Evolutionary conservation across 2,797 vertebrate genomes (phyloP), one percentile per base, ranked within the genome.

Genomic region (Poecilia wingei): DNA sequence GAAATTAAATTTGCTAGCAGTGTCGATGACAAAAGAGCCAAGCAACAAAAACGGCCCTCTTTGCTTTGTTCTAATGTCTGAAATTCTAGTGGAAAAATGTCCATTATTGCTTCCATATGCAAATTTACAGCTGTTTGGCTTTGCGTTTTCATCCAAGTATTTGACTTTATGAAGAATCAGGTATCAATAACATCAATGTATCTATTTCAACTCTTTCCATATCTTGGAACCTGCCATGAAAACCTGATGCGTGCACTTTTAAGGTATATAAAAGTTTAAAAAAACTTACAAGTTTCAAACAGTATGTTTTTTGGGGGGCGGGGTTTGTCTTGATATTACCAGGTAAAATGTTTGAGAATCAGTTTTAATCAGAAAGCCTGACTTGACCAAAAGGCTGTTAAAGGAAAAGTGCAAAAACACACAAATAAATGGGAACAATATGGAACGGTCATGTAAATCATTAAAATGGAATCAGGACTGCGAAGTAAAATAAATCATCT

Each of bases 81-180:
- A 69, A 86, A 82, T 87, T 85, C 53, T 74, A 78, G 57, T 74
- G 51, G 47, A 5, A 22, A 20, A 39, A 66, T 22, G 31, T 39
- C 33, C 33, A 39, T 39, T 66, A 36, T 39, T 18, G 14, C 6
- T 18, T 66, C 31, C 6, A 39, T 4, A 66, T 39, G 18, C 8
- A 66, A 39, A 66, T 39, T 39, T 39, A 39, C 33, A 22, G 18
- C 33, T 39, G 7, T 66, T 66, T 20, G 31, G 33, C 31, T 66
- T 16, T 3, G 20, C 1, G 3, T 9, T 66, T 64, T 66, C 33
- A 39, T 9, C 16, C 61, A 66, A 66, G 2, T 66, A 39, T 66
- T 2, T 66, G 16, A 8, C 18, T 61, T 33, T 61, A 33, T 31
- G 5, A 61, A 33, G 31, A 61, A 18, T 31, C 33, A 31, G 14